A percentile compares a stretch with the other conserved stretches of the same genome.
Evolutionary conservation across 2,888 invertebrate genomes (phyloP).

Genomic region (Epiperipatus broadwayi): DNA sequence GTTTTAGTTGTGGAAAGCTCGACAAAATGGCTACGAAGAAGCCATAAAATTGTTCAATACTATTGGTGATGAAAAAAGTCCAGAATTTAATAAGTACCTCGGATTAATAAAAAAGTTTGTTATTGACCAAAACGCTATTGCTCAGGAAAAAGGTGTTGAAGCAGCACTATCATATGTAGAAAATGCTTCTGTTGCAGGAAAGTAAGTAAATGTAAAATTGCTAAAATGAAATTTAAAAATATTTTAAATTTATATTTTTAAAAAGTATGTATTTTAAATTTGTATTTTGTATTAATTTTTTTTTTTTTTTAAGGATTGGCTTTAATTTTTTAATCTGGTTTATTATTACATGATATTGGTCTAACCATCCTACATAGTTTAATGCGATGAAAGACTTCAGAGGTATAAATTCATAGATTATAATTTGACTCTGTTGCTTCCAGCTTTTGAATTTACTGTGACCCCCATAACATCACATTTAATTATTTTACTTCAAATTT

Average conservation of each 20-base stretch:
- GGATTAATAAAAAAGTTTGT: slow-evolving; percentile 86
- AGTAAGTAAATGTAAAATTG: slow-evolving; percentile 32
- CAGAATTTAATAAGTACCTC: slow-evolving; percentile 76
- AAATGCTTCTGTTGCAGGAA: slow-evolving; percentile 45
- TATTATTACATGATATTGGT: too few relatives aligned
- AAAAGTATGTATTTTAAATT: slow-evolving; percentile 10
- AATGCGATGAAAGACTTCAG: too few relatives aligned
- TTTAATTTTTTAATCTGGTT: too few relatives aligned
- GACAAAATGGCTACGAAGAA: slow-evolving; percentile 82
- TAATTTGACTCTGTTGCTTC: too few relatives aligned
- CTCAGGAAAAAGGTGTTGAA: slow-evolving; percentile 86
- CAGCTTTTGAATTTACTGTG: too few relatives aligned
- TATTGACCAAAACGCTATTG: slow-evolving; percentile 74
- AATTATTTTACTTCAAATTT: too few relatives aligned
- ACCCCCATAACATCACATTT: too few relatives aligned
- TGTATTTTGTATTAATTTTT: slow-evolving; percentile 8
- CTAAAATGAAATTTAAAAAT: neutral
- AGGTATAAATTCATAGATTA: too few relatives aligned
- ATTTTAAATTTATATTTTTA: slow-evolving; percentile 5
- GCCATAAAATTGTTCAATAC: slow-evolving; percentile 60
- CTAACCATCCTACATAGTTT: too few relatives aligned
- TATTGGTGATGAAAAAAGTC: slow-evolving; percentile 59
- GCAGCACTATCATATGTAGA: slow-evolving; percentile 75
- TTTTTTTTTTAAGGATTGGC: slow-evolving; percentile 11
- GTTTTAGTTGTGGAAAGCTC: slow-evolving; percentile 68